Base-by-base conservation (phyloP, 2,888 invertebrate genomes). In the Gymnosoma rotundatum region DNA sequence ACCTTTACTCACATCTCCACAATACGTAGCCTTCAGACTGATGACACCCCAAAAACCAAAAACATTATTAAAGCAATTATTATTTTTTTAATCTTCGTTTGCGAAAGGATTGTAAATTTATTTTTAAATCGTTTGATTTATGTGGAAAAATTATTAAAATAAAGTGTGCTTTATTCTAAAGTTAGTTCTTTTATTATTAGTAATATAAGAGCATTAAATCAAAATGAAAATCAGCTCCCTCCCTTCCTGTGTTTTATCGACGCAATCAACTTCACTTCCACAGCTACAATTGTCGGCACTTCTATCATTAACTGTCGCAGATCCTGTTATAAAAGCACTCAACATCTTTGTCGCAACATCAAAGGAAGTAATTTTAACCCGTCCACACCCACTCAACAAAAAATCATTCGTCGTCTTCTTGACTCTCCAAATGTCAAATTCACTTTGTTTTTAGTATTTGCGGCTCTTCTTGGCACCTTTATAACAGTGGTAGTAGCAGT, bases 261-360 rank as follows among this genome's bases (percentile, higher is more conserved):
- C 73, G 60, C 61, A 69, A 63, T 60, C 75, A 72, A 75, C 45
- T 60, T 52, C 52, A 73, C 32, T 66, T 66, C 56, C 64, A 72
- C 64, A 50, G 63, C 64, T 38, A 60, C 60, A 60, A 16, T 38
- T 79, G 80, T 76, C 76, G 70, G 73, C 60, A 52, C 70, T 81
- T 74, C 66, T 73, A 64, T 75, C 75, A 58, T 64, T 58, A 70
- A 70, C 69, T 70, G 81, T 90, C 88, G 74, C 69, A 69, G 81
- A 89, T 89, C 78, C 73, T 69, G 50, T 89, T 90, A 88, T 89
- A 86, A 89, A 87, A 88, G 82, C 89, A 88, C 88, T 89, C 85
- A 88, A 87, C 87, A 64, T 69, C 63, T 75, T 76, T 89, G 89
- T 88, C 87, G 85, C 87, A 83, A 78, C 78, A 81, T 80, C 79